Conservation (phyloP, 2,113 vertebrate species). For the Lanius ludovicianus region DNA sequence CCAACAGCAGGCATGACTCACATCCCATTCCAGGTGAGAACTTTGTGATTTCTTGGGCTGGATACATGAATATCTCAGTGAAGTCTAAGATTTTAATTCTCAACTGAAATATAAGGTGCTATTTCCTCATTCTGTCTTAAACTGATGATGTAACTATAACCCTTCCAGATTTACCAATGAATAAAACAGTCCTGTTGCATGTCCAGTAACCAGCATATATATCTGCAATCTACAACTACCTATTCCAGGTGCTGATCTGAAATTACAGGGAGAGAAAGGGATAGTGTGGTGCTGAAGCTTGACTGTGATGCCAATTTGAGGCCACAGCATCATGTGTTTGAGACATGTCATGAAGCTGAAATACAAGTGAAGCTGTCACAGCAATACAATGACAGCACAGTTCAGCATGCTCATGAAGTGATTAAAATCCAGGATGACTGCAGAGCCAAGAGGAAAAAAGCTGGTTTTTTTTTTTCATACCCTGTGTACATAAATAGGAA, state of each 20-base stretch:
- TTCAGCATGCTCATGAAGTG: neutral
- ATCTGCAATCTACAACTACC: neutral
- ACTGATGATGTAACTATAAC: neutral
- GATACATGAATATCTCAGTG: neutral
- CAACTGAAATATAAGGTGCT: neutral
- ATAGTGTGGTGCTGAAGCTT: neutral
- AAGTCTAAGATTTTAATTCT: neutral
- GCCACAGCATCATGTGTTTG: neutral
- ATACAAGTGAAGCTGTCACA: constrained; percentile 10
- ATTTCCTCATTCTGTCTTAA: neutral
- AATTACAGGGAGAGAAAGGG: neutral
- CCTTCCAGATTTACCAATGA: neutral
- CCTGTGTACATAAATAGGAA: neutral
- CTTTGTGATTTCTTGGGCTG: neutral
- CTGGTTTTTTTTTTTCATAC: neutral
- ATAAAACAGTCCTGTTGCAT: neutral
- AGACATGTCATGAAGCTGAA: neutral
- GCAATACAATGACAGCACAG: neutral
- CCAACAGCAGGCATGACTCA: neutral
- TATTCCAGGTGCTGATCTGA: neutral
- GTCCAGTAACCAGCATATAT: neutral
- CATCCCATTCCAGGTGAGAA: neutral
- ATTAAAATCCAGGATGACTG: neutral
- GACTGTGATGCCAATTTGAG: neutral
- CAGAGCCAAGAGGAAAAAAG: neutral